phyloP scores from a whole-genome alignment of 2,888 invertebrate genomes.

The Isoperla grammatica region DNA sequence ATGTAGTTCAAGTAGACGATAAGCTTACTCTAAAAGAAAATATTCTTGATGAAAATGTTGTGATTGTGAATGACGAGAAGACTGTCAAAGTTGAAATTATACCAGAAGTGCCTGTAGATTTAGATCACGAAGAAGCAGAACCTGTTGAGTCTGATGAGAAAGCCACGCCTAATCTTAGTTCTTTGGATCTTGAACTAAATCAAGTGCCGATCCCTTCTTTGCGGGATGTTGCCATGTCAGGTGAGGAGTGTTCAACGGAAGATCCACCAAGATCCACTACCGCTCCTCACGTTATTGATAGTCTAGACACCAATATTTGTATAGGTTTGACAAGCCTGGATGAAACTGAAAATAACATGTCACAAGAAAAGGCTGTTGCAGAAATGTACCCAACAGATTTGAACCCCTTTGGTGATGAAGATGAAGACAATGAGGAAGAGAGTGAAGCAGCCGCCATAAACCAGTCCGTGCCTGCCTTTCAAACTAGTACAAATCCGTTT shows the following conservation, averaged over 20 bases:
- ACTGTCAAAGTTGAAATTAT: no score
- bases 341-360: not conserved
- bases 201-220: no score
- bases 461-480: not conserved
- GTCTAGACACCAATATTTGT: not conserved
- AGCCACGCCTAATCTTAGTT: no score
- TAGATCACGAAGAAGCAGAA: not conserved
- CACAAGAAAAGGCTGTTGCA: conserved; percentile 6
- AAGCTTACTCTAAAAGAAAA: no score
- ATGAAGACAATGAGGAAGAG: conserved; percentile 42
- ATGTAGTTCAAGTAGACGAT: no score
- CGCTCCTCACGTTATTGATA: not conserved
- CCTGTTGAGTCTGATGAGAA: not conserved
- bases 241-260: not conserved
- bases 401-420: conserved; percentile 73
- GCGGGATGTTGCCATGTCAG: not conserved
- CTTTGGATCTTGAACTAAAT: no score
- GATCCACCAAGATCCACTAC: not conserved
- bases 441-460: conserved; percentile 38
- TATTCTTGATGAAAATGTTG: no score
- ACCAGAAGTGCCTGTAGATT: not conserved
- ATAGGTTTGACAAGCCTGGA: not conserved
- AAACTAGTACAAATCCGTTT: conserved; percentile 64
- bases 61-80: no score
- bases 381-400: conserved; percentile 66